phyloP scores from a whole-genome alignment of 2,888 invertebrate genomes.

The Laothoe populi region DNA sequence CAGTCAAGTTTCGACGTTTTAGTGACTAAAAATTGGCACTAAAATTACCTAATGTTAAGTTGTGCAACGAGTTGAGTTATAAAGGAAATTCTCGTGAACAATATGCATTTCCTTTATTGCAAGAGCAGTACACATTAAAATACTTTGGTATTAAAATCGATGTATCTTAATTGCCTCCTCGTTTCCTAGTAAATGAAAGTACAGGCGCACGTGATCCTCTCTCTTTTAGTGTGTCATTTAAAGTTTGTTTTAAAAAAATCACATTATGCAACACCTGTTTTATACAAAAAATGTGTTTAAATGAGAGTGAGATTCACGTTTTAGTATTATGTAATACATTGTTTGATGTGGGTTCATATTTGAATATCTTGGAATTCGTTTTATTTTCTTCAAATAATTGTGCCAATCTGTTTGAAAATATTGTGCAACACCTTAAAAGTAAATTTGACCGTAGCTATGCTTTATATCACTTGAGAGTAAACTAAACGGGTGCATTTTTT shows the following conservation, averaged over 20 bases:
- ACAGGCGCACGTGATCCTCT: not conserved
- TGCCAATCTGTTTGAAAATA: not conserved
- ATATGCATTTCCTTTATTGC: not conserved
- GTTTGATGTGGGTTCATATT: not conserved
- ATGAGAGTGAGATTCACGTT: not conserved
- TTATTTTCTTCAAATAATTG: not conserved
- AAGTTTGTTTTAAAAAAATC: constrained; percentile 7
- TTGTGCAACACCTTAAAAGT: too few species aligned
- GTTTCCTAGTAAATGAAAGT: not conserved
- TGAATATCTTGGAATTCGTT: not conserved
- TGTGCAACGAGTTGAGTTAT: not conserved
- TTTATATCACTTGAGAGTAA: too few species aligned
- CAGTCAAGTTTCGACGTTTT: too few species aligned
- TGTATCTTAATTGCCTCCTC: not conserved
- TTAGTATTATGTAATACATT: constrained; percentile 6
- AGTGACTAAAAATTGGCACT: not conserved
- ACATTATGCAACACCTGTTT: not conserved
- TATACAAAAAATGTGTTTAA: not conserved
- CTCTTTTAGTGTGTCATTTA: constrained; percentile 8
- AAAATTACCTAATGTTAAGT: not conserved
- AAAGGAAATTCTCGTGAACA: not conserved
- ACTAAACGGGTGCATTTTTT: too few species aligned
- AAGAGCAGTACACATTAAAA: not conserved
- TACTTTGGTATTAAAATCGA: not conserved
- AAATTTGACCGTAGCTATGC: too few species aligned